Percentiles rank a stretch among this genome's conserved stretches.
Conservation (phyloP, 1,140 invertebrate genomes). For the Neuroterus valhalla region DNA sequence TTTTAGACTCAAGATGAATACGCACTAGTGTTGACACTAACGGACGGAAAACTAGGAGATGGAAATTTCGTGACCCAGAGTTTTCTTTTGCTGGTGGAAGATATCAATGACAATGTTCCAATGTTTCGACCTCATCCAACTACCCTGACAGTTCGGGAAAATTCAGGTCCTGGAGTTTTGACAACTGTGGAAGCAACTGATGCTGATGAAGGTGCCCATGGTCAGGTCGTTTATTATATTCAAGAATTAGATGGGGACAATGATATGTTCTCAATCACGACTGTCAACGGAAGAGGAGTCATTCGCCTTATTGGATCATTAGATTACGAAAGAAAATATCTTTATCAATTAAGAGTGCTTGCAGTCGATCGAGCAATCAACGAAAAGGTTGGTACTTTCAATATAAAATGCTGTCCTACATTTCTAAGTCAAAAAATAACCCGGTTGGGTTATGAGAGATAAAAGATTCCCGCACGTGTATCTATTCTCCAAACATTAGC, state of each 20-base stretch:
- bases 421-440: too few relatives aligned
- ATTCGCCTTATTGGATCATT: slow-evolving; percentile 84
- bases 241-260: slow-evolving; percentile 89
- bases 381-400: slow-evolving; percentile 76
- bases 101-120: slow-evolving; percentile 93
- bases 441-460: too few relatives aligned
- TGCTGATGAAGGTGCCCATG: slow-evolving; percentile 92
- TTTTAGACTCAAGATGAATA: slow-evolving; percentile 89
- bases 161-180: slow-evolving; percentile 83
- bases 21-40: slow-evolving; percentile 89
- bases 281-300: slow-evolving; percentile 91
- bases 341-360: slow-evolving; percentile 90
- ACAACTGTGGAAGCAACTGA: slow-evolving; percentile 91
- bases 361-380: slow-evolving; percentile 89
- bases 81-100: slow-evolving; percentile 90
- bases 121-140: slow-evolving; percentile 90
- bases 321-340: slow-evolving; percentile 91
- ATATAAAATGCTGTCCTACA: neutral
- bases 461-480: too few relatives aligned
- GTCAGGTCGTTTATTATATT: slow-evolving; percentile 86
- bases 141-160: slow-evolving; percentile 86
- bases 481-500: too few relatives aligned
- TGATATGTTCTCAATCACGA: slow-evolving; percentile 86
- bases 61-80: slow-evolving; percentile 94
- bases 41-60: slow-evolving; percentile 89